A percentile compares a stretch with the other conserved stretches of the same genome.
Evolutionary conservation across 2,888 invertebrate genomes (phyloP).

Genomic region (Meta bourneti): DNA sequence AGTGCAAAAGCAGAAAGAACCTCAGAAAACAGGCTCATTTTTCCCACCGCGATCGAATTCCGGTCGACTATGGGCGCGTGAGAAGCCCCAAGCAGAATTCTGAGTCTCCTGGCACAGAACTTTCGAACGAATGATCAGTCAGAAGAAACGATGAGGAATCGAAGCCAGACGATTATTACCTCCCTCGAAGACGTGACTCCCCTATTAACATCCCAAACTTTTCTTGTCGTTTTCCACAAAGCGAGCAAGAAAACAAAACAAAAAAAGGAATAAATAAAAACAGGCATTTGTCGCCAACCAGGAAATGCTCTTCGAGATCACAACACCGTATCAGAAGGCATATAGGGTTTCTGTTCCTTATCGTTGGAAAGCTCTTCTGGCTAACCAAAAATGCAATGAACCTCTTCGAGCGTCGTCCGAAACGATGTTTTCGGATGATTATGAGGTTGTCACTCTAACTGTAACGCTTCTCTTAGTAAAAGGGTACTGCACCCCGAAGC

Average conservation of each 20-base stretch:
- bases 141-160: slow-evolving; percentile 73
- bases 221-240: slow-evolving; percentile 9
- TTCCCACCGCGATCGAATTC: slow-evolving; percentile 64
- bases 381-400: slow-evolving; percentile 69
- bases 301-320: slow-evolving; percentile 67
- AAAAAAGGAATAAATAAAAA: slow-evolving; percentile 20
- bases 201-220: slow-evolving; percentile 64
- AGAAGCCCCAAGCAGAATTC: slow-evolving; percentile 43
- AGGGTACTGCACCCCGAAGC: slow-evolving; percentile 32
- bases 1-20: slow-evolving; percentile 8
- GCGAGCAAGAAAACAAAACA: slow-evolving; percentile 32
- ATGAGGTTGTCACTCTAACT: slow-evolving; percentile 52
- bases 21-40: slow-evolving; percentile 25
- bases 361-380: slow-evolving; percentile 58
- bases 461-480: slow-evolving; percentile 53
- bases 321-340: slow-evolving; percentile 64
- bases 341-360: slow-evolving; percentile 63
- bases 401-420: slow-evolving; percentile 57
- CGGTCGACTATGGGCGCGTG: slow-evolving; percentile 42
- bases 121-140: slow-evolving; percentile 75
- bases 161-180: slow-evolving; percentile 73
- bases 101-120: slow-evolving; percentile 72
- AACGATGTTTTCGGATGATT: slow-evolving; percentile 51
- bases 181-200: slow-evolving; percentile 64
- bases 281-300: slow-evolving; percentile 60